Conservation (phyloP, 1,140 invertebrate genomes). For the Drosophila leontia region DNA sequence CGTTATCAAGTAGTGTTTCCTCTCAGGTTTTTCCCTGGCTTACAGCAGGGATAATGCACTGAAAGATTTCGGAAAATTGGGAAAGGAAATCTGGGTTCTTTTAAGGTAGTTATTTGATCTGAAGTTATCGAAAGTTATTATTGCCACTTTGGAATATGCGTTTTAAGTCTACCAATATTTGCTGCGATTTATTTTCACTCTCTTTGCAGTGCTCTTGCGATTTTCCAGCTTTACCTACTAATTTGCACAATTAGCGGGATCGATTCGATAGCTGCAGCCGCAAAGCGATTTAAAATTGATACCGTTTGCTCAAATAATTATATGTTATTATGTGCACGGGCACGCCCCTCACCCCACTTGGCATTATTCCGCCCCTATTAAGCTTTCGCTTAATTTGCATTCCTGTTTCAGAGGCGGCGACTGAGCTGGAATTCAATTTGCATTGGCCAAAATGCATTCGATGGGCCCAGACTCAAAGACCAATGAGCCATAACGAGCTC, state of each 20-base stretch:
- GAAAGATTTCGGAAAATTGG: neutral
- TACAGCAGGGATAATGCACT: slow-evolving; percentile 5
- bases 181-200: slow-evolving; percentile 13
- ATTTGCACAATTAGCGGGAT: slow-evolving; percentile 37
- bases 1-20: slow-evolving; percentile 30
- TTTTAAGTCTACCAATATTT: slow-evolving; percentile 13
- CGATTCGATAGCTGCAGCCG: slow-evolving; percentile 8
- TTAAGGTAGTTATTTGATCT: rapidly evolving
- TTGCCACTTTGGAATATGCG: neutral
- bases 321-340: slow-evolving; percentile 31
- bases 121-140: too few relatives aligned
- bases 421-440: slow-evolving; percentile 61
- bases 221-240: slow-evolving; percentile 15
- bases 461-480: slow-evolving; percentile 15
- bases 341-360: slow-evolving; percentile 5
- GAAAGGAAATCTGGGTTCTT: neutral
- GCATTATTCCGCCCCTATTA: neutral
- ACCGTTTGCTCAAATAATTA: slow-evolving; percentile 39
- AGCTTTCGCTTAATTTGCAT: slow-evolving; percentile 68
- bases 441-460: slow-evolving; percentile 55
- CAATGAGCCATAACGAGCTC: slow-evolving; percentile 68
- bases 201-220: neutral
- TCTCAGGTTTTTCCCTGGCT: neutral
- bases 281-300: slow-evolving; percentile 36
- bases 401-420: slow-evolving; percentile 35